These are phyloP conservation scores for Clarias platycephalus DNA, from an alignment of 2,797 vertebrate species.

Conservation along the genomic window DNA sequence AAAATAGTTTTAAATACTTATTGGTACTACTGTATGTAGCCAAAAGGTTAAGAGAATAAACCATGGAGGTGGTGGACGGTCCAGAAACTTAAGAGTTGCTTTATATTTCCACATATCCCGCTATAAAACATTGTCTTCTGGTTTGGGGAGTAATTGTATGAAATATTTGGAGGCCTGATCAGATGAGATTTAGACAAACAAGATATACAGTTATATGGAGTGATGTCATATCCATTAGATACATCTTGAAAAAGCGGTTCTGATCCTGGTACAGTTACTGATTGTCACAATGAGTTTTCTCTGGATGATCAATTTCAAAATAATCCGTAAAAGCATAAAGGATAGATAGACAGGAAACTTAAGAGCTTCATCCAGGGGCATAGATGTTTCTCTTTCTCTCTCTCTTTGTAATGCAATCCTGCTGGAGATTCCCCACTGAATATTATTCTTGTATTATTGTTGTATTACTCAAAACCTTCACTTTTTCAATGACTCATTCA, in stretches of 20 bases:
- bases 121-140: too few relatives aligned
- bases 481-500: neutral
- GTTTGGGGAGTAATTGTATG: too few relatives aligned
- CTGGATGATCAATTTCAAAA: conserved; percentile 19
- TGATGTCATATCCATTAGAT: neutral
- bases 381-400: neutral
- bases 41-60: too few relatives aligned
- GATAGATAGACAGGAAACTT: conserved; percentile 18
- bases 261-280: conserved; percentile 20
- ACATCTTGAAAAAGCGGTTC: neutral
- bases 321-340: conserved; percentile 30
- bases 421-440: neutral
- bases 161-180: too few relatives aligned
- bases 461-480: neutral
- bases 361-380: conserved; percentile 4
- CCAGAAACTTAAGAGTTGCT: too few relatives aligned
- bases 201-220: neutral
- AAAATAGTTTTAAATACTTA: too few relatives aligned
- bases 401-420: neutral
- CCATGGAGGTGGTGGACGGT: too few relatives aligned
- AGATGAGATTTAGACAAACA: neutral
- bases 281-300: neutral
- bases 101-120: too few relatives aligned
- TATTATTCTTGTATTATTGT: conserved; percentile 1
- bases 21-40: too few relatives aligned